Conservation (phyloP, 1,140 invertebrate species). For the Bombyx mandarina region DNA sequence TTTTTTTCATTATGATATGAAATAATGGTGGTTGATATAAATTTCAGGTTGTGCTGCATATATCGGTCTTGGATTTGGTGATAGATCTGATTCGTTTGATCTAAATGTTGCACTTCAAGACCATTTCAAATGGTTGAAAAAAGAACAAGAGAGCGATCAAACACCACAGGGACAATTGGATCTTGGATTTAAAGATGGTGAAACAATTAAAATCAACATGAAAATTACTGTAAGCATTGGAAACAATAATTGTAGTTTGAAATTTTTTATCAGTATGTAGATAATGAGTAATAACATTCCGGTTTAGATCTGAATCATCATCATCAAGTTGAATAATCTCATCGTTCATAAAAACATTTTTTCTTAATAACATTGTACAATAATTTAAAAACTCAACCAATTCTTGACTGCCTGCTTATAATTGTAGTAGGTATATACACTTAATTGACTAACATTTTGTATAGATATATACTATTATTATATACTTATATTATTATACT, state of each 20-base stretch:
- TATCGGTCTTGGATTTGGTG: constrained; percentile 97
- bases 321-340: too few species aligned
- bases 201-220: constrained; percentile 99
- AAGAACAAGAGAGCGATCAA: constrained; percentile 90
- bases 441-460: too few species aligned
- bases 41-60: constrained; percentile 91
- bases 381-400: too few species aligned
- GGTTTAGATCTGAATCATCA: too few species aligned
- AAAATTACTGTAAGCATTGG: constrained; percentile 88
- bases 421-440: too few species aligned
- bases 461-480: too few species aligned
- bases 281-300: too few species aligned
- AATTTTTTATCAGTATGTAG: too few species aligned
- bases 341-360: too few species aligned
- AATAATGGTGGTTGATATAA: constrained; percentile 1
- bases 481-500: too few species aligned
- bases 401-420: too few species aligned
- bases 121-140: constrained; percentile 97
- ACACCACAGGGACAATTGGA: constrained; percentile 88
- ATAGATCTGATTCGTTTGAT: constrained; percentile 99
- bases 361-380: too few species aligned
- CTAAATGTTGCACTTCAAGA: constrained; percentile 98
- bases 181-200: constrained; percentile 97
- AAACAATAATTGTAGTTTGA: not conserved
- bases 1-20: constrained; percentile 3